A percentile compares a stretch with the other conserved stretches of the same genome.
These are phyloP conservation scores for Temnothorax unifasciatus DNA, from an alignment of 2,888 invertebrate species.

Conservation along the genomic window DNA sequence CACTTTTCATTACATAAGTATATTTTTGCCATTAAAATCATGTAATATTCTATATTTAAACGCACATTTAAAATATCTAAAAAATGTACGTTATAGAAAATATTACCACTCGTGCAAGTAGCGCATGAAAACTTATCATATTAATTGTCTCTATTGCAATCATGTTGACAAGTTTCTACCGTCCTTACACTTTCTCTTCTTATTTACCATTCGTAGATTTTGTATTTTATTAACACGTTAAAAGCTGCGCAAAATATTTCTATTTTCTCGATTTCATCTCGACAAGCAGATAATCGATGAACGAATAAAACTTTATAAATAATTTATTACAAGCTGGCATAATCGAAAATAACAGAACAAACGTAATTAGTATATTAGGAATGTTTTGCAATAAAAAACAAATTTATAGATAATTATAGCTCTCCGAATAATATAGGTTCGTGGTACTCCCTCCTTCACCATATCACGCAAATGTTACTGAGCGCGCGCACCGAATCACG, in stretches of 20 bases:
- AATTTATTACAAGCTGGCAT: background rate
- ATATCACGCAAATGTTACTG: background rate
- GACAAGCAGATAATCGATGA: background rate
- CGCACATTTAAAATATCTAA: background rate
- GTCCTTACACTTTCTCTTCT: background rate
- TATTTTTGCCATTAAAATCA: background rate
- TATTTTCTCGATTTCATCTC: background rate
- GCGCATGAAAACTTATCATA: constrained; percentile 3
- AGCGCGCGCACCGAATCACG: background rate
- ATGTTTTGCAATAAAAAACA: background rate
- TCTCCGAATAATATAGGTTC: background rate
- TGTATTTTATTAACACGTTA: background rate
- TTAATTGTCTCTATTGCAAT: background rate
- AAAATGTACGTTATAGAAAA: background rate
- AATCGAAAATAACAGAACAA: background rate
- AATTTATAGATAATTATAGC: background rate
- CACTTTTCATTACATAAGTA: background rate
- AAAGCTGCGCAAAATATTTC: background rate
- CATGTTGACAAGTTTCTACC: background rate
- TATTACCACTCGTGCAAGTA: background rate
- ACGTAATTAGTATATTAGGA: background rate
- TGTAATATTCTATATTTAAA: background rate
- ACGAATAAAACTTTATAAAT: background rate
- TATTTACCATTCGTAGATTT: background rate
- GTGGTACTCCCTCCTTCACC: background rate